phyloP scores from a whole-genome alignment of 1,140 invertebrate genomes.

The Listronotus oregonensis region DNA sequence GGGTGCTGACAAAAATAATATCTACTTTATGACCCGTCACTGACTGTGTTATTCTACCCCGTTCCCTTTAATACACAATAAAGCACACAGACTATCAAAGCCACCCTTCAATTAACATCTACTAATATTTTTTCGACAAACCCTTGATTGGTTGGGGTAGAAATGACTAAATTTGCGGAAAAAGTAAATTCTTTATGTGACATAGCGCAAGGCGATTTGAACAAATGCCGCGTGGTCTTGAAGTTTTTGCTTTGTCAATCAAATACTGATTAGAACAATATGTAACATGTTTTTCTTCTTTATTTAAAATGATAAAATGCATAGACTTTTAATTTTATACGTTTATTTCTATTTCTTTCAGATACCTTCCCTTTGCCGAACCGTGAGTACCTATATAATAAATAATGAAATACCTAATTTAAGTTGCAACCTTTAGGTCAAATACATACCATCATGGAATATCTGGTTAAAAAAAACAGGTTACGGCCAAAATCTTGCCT shows the following conservation, averaged over 20 bases:
- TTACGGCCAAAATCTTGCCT: too few relatives aligned
- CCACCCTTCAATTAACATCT: slow-evolving; percentile 30
- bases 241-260: too few relatives aligned
- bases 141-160: slow-evolving; percentile 23
- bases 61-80: slow-evolving; percentile 24
- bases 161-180: slow-evolving; percentile 28
- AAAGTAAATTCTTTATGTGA: background rate
- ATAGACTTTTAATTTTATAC: slow-evolving; percentile 1
- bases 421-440: too few relatives aligned
- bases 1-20: too few relatives aligned
- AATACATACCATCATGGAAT: too few relatives aligned
- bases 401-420: too few relatives aligned
- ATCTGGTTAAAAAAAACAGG: too few relatives aligned
- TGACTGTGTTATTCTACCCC: slow-evolving; percentile 8
- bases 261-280: too few relatives aligned
- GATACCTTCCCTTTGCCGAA: slow-evolving; percentile 27
- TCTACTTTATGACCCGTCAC: slow-evolving; percentile 1
- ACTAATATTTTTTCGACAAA: slow-evolving; percentile 32
- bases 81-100: slow-evolving; percentile 26
- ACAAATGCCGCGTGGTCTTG: too few relatives aligned
- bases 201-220: too few relatives aligned
- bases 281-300: too few relatives aligned
- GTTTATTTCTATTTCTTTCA: slow-evolving; percentile 29
- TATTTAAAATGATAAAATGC: too few relatives aligned
- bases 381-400: slow-evolving; percentile 21